These are phyloP conservation scores for Polydrusus pterygomalis DNA, from an alignment of 2,888 invertebrate species.

Conservation along the genomic window DNA sequence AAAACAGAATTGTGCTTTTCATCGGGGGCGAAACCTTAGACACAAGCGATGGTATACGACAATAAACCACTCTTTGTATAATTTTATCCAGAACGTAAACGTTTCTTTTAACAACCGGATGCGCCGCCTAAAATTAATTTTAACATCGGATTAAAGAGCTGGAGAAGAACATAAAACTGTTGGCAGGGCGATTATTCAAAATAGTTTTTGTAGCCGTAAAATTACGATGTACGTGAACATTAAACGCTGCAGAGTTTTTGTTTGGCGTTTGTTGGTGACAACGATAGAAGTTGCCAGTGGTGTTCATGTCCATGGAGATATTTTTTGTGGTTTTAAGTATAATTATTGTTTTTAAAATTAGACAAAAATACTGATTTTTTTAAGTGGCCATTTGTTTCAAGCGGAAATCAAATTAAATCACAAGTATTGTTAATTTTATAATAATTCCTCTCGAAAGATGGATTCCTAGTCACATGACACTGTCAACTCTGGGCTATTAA, in stretches of 20 bases:
- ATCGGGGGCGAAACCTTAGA: no score
- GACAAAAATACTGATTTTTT: no score
- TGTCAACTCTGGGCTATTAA: no score
- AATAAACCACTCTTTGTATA: slow-evolving; percentile 1
- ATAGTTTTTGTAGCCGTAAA: slow-evolving; percentile 21
- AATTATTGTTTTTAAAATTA: no score
- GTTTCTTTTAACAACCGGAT: slow-evolving; percentile 37
- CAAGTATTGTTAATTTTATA: no score
- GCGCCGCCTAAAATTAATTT: slow-evolving; percentile 40
- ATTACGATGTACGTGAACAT: slow-evolving; percentile 9
- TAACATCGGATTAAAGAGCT: slow-evolving; percentile 37
- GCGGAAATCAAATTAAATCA: no score
- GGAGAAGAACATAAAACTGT: slow-evolving; percentile 41
- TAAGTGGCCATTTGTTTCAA: no score
- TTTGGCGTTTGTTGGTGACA: neutral
- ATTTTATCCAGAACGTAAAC: slow-evolving; percentile 8
- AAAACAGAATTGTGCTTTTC: no score
- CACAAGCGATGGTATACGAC: neutral
- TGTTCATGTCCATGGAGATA: neutral
- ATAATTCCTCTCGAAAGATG: no score
- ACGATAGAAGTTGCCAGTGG: neutral
- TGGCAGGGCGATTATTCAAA: slow-evolving; percentile 35
- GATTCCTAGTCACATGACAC: no score
- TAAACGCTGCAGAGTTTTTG: neutral
- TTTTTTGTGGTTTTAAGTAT: no score